These are phyloP conservation scores for Rhodinocichla rosea DNA, from an alignment of 2,113 vertebrate species.

Conservation along the genomic window DNA sequence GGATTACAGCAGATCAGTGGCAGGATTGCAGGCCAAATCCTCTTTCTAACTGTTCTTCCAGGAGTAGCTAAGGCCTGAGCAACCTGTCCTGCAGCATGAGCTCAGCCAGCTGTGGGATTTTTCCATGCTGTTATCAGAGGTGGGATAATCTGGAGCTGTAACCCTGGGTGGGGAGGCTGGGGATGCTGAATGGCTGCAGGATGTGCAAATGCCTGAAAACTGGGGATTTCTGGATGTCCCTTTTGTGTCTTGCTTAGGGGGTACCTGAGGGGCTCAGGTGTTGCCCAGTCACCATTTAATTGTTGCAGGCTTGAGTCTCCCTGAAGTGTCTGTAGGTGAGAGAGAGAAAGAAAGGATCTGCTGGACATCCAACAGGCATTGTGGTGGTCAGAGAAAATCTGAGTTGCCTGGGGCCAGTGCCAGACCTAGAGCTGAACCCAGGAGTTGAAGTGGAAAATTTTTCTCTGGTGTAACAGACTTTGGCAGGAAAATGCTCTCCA, in stretches of 20 bases:
- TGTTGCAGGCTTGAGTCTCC: not conserved
- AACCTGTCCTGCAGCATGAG: not conserved
- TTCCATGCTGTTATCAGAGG: not conserved
- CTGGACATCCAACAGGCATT: accelerated
- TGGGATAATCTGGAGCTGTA: not conserved
- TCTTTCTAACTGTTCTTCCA: not conserved
- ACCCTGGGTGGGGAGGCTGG: not conserved
- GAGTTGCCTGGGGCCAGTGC: too few species aligned
- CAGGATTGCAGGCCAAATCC: constrained; percentile 36
- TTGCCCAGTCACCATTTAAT: not conserved
- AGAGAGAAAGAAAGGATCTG: not conserved
- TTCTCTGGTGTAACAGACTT: not conserved
- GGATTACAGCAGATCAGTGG: constrained; percentile 33
- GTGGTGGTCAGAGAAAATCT: not conserved
- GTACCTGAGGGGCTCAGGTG: not conserved
- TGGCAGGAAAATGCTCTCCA: not conserved
- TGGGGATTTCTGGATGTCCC: not conserved
- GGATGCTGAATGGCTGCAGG: not conserved
- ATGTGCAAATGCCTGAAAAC: not conserved
- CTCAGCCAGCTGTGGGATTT: not conserved
- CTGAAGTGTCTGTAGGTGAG: not conserved
- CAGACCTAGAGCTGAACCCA: not conserved
- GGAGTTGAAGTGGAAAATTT: not conserved
- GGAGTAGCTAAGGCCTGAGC: not conserved
- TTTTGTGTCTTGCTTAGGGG: not conserved